Conservation (phyloP, 2,113 vertebrate genomes). For the Xenotilapia longispinis region DNA sequence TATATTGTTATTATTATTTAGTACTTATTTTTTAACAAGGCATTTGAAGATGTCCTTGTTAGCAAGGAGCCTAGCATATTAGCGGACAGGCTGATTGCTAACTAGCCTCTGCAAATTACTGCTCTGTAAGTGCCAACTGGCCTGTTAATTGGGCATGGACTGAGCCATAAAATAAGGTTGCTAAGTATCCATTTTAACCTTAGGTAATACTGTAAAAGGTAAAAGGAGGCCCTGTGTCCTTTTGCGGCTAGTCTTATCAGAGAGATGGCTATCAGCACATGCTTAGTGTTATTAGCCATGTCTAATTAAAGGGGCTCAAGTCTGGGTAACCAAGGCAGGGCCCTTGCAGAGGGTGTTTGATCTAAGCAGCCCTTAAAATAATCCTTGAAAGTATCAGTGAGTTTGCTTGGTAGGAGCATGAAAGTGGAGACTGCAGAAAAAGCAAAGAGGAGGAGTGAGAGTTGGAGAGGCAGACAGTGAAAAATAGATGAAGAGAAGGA, state of each 20-base stretch:
- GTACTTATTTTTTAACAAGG: not conserved
- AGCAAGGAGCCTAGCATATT: not conserved
- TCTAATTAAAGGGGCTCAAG: conserved; percentile 85
- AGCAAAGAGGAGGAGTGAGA: not conserved
- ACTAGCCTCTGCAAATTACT: conserved; percentile 12
- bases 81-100: not conserved
- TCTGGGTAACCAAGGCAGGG: conserved; percentile 60
- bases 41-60: conserved; percentile 22
- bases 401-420: conserved; percentile 59
- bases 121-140: conserved; percentile 23
- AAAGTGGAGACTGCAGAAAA: conserved; percentile 48
- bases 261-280: conserved; percentile 74
- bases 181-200: conserved; percentile 57
- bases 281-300: conserved; percentile 81
- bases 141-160: conserved; percentile 38
- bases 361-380: conserved; percentile 74
- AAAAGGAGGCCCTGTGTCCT: conserved; percentile 33
- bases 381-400: conserved; percentile 53
- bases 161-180: conserved; percentile 16
- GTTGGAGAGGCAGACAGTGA: conserved; percentile 1
- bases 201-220: conserved; percentile 46
- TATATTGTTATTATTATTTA: not conserved
- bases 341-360: conserved; percentile 73
- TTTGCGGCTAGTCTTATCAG: conserved; percentile 66
- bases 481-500: conserved; percentile 31